phyloP scores from a whole-genome alignment of 2,797 vertebrate genomes.

The Babyrousa celebensis region DNA sequence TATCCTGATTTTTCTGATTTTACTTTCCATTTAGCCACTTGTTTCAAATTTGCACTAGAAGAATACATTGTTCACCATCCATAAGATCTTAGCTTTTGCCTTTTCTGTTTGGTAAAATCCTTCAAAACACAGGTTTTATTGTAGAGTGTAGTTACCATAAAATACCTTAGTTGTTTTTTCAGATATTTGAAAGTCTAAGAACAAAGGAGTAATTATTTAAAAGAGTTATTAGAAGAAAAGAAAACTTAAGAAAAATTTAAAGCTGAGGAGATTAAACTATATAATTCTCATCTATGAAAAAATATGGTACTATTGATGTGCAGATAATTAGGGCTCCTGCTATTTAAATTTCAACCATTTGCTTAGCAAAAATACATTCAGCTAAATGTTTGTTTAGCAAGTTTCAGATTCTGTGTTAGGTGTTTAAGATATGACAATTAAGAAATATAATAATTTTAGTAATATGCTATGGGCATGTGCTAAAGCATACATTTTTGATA shows the following conservation, averaged over 20 bases:
- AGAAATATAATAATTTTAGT: background rate
- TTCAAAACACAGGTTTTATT: background rate
- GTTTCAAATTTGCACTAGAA: background rate
- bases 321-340: background rate
- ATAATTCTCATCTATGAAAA: background rate
- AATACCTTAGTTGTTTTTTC: background rate
- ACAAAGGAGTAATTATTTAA: slow-evolving; percentile 28
- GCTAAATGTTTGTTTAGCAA: background rate
- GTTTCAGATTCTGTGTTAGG: background rate
- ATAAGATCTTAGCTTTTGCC: background rate
- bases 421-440: background rate
- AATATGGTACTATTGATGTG: background rate
- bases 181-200: background rate
- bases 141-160: background rate
- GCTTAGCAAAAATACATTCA: slow-evolving; percentile 8
- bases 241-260: slow-evolving; percentile 20
- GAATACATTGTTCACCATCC: background rate
- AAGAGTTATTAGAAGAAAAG: background rate
- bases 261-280: background rate
- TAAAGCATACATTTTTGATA: background rate
- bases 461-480: background rate
- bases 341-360: slow-evolving; percentile 19
- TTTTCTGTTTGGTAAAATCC: background rate
- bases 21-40: background rate
- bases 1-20: background rate